Conservation (phyloP, 2,797 vertebrate genomes). For the Intellagama lesueurii region DNA sequence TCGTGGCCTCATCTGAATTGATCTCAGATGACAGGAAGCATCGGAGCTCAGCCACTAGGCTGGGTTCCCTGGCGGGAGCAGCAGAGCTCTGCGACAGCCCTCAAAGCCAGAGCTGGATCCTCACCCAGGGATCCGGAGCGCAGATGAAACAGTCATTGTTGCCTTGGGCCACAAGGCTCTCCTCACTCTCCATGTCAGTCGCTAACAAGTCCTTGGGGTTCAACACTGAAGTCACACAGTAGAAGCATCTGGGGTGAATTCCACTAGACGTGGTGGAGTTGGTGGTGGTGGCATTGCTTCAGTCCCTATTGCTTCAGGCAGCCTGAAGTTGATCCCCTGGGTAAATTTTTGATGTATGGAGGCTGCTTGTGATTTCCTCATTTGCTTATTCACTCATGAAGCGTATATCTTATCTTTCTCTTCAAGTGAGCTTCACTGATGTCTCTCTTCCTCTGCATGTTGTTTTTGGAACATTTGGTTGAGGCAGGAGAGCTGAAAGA, state of each 20-base stretch:
- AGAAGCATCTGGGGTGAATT: not conserved
- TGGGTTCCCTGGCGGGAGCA: not conserved
- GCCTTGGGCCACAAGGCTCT: not conserved
- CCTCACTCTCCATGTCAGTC: no score
- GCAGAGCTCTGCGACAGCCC: not conserved
- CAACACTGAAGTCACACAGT: no score
- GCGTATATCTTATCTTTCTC: no score
- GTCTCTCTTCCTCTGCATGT: no score
- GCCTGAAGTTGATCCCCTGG: not conserved
- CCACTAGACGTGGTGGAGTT: not conserved
- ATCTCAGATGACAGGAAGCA: not conserved
- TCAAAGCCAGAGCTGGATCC: not conserved
- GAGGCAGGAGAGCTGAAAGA: no score
- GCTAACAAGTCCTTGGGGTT: not conserved
- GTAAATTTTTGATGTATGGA: no score
- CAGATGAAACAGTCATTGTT: not conserved
- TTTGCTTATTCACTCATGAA: no score
- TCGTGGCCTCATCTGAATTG: not conserved
- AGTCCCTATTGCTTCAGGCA: not conserved
- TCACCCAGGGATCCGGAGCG: not conserved
- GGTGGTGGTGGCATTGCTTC: not conserved
- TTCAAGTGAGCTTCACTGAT: no score
- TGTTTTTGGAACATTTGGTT: no score
- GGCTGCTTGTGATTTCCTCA: no score
- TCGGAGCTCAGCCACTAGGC: not conserved